phyloP scores from a whole-genome alignment of 2,113 vertebrate species.

The Hydrochoerus hydrochaeris region DNA sequence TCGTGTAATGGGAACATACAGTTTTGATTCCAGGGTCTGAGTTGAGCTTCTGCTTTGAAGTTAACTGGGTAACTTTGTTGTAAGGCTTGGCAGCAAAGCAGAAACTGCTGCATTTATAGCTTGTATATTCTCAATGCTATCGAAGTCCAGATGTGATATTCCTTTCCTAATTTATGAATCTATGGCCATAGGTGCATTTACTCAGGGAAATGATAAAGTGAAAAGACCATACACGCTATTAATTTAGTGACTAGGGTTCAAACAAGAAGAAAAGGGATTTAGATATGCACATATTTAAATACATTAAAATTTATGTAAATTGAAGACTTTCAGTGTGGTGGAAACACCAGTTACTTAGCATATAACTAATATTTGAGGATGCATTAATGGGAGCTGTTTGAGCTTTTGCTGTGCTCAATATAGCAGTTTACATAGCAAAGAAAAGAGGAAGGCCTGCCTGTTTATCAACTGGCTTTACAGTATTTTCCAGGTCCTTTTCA shows the following conservation, averaged over 20 bases:
- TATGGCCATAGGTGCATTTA: not conserved
- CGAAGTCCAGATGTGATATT: not conserved
- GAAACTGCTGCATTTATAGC: not conserved
- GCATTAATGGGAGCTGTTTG: not conserved
- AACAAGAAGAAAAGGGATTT: not conserved
- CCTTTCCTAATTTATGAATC: constrained; percentile 38
- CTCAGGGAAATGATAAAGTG: constrained; percentile 33
- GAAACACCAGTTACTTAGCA: not conserved
- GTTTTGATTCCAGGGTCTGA: not conserved
- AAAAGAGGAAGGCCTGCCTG: not conserved
- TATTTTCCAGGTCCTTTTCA: not conserved
- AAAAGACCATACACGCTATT: not conserved
- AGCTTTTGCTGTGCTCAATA: constrained; percentile 4
- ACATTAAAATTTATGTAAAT: not conserved
- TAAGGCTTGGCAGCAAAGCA: constrained; percentile 7
- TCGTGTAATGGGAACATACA: not conserved
- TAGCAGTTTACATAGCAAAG: not conserved
- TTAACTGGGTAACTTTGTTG: not conserved
- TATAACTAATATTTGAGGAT: not conserved
- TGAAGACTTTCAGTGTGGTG: not conserved
- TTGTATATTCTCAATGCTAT: not conserved
- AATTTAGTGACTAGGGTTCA: constrained; percentile 11
- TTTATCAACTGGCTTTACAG: not conserved
- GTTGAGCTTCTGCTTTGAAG: not conserved
- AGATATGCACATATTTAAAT: not conserved